Percentiles rank a stretch among this genome's conserved stretches.
Evolutionary conservation across 2,888 invertebrate species (phyloP).

Genomic region (Bombylius discolor): DNA sequence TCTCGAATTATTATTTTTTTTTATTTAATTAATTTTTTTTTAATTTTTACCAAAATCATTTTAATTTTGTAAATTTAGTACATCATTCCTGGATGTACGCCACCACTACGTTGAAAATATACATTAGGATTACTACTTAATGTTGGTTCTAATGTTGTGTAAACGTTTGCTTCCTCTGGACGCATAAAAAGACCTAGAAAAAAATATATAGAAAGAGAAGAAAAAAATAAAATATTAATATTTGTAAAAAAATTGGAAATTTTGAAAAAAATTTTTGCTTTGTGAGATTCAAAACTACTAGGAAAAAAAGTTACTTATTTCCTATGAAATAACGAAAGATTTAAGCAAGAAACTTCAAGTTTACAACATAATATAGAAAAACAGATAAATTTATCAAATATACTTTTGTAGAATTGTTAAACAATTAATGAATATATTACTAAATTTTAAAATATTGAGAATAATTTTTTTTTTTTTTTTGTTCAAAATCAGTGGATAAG

Average conservation of each 20-base stretch:
- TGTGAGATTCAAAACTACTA: too few relatives aligned
- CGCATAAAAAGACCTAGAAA: slow-evolving; percentile 58
- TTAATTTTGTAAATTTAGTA: slow-evolving; percentile 41
- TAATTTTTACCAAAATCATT: neutral
- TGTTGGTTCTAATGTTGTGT: slow-evolving; percentile 73
- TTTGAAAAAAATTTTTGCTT: too few relatives aligned
- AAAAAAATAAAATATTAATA: neutral
- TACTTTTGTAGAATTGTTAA: too few relatives aligned
- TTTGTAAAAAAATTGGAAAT: neutral
- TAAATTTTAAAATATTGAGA: too few relatives aligned
- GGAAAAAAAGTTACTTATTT: too few relatives aligned
- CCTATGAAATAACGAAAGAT: too few relatives aligned
- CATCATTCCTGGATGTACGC: slow-evolving; percentile 82
- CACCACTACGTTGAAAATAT: slow-evolving; percentile 70
- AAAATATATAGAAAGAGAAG: neutral
- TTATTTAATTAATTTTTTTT: neutral
- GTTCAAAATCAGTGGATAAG: too few relatives aligned
- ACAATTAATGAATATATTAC: too few relatives aligned
- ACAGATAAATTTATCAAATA: too few relatives aligned
- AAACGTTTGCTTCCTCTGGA: slow-evolving; percentile 70
- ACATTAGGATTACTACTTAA: slow-evolving; percentile 84
- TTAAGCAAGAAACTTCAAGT: too few relatives aligned
- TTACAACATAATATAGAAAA: too few relatives aligned
- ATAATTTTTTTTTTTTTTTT: too few relatives aligned
- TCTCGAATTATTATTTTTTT: neutral